Base-by-base conservation (phyloP, 2,797 vertebrate genomes). In the Gymnodraco acuticeps region DNA sequence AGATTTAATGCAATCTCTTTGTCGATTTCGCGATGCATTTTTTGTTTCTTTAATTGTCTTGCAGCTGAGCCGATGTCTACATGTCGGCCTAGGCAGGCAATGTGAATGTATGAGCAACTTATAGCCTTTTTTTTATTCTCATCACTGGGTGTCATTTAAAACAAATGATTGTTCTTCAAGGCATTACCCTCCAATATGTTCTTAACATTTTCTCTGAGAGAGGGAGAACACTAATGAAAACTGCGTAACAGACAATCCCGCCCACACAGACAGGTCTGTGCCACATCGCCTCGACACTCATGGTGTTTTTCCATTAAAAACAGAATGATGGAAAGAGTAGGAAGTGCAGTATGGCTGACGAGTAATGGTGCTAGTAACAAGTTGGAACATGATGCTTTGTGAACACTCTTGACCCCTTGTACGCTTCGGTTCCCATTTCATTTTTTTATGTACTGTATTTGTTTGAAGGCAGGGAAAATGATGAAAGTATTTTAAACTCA, bases 401-500 rank as follows among this genome's bases (percentile, higher is more conserved):
- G 93, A 94, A 93, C 86, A 84, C 90, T 87, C 84, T 92, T 86
- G 91, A 94, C 93, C 92, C 93, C 90, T 74, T 90, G 89, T 89
- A 90, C 72, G 87, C 89, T 93, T 92, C 86, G 90, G 87, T 90
- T 88, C 79, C 84, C 88, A 82, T 93, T 87, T 88, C 65, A 82
- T 93, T 84, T 92, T 54, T 91, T 90, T 88, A 90, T 65, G 92
- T 94, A 94, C 91, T 93, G 91, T 94, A 93, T 93, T 85, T 89
- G 92, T 93, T 87, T 70, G 88, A 94, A 91, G 80, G 88, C 94
- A 94, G 94, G 93, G 92, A 93, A 87, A 93, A 91, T 71, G 89
- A 91, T 89, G 92, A 94, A 94, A 94, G 93, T 95, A 94, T 95
- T 95, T 93, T 91, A 90, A 95, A 93, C 89, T 95, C 93, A 89